Conservation (phyloP, 1,140 invertebrate species). For the Carcinoscorpius rotundicauda region DNA sequence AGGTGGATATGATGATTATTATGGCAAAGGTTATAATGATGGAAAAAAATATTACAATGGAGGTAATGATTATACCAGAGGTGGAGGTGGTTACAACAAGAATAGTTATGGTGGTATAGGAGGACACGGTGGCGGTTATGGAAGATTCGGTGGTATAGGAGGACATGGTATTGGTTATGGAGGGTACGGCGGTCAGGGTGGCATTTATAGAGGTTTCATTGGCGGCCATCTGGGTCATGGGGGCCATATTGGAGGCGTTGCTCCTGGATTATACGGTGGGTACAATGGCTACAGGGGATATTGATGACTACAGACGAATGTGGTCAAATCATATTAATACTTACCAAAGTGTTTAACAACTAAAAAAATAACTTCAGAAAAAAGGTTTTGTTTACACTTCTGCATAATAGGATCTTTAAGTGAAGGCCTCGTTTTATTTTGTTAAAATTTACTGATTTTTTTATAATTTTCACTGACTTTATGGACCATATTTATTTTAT, state of each 20-base stretch:
- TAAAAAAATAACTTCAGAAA: too few species aligned
- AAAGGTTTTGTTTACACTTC: too few species aligned
- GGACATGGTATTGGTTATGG: conserved; percentile 12
- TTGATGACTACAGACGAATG: conserved; percentile 6
- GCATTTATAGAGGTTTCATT: too few species aligned
- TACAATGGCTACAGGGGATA: conserved; percentile 1
- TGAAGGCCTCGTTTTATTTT: too few species aligned
- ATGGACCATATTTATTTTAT: too few species aligned
- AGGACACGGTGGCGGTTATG: conserved; percentile 7
- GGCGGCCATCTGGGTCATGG: conserved; percentile 1
- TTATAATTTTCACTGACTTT: too few species aligned
- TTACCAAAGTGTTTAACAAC: too few species aligned
- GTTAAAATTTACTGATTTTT: too few species aligned
- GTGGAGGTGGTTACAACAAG: conserved; percentile 4
- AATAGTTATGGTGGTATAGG: conserved; percentile 4
- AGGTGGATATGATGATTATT: conserved; percentile 8
- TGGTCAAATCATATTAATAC: not conserved
- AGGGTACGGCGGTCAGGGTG: conserved; percentile 1
- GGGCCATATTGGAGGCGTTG: conserved; percentile 1
- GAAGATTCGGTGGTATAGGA: conserved; percentile 5
- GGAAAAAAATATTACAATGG: conserved; percentile 13
- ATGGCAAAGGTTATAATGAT: conserved; percentile 12
- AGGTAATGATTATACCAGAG: conserved; percentile 10
- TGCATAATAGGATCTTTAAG: too few species aligned
- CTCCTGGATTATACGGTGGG: not conserved